These are phyloP conservation scores for Willowsia nigromaculata DNA, from an alignment of 2,888 invertebrate genomes.

Conservation along the genomic window DNA sequence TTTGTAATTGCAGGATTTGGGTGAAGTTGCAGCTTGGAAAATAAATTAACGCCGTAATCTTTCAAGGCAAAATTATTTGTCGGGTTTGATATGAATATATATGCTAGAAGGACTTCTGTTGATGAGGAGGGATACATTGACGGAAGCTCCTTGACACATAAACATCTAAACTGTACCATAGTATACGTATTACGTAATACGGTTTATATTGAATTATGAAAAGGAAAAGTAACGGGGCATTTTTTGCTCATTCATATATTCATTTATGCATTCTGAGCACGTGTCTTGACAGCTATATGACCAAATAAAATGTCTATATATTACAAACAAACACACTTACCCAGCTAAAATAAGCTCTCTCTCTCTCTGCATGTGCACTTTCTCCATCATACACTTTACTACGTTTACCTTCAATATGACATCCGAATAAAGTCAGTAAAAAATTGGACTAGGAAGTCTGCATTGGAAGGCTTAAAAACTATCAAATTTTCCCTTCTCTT, in stretches of 20 bases:
- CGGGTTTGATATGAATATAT: not conserved
- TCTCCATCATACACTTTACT: not conserved
- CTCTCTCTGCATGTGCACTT: not conserved
- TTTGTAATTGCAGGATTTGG: no score
- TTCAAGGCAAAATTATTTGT: not conserved
- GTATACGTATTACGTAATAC: not conserved
- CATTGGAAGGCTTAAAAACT: conserved; percentile 1
- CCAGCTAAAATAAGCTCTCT: not conserved
- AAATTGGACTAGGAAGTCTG: conserved; percentile 23
- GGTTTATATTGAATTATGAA: not conserved
- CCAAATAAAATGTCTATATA: conserved; percentile 39
- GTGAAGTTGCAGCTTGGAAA: no score
- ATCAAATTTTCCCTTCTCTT: not conserved
- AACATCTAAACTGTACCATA: not conserved
- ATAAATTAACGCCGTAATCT: not conserved
- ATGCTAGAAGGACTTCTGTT: no score
- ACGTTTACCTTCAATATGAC: conserved; percentile 10
- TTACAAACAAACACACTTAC: not conserved
- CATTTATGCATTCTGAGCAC: conserved; percentile 36
- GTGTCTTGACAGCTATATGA: conserved; percentile 44
- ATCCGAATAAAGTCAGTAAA: not conserved
- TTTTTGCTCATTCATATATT: not conserved
- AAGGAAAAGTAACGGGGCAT: not conserved
- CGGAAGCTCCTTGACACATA: no score
- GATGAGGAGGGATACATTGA: no score